Evolutionary conservation across 2,113 vertebrate species (phyloP).

Genomic region (Nymphicus hollandicus): DNA sequence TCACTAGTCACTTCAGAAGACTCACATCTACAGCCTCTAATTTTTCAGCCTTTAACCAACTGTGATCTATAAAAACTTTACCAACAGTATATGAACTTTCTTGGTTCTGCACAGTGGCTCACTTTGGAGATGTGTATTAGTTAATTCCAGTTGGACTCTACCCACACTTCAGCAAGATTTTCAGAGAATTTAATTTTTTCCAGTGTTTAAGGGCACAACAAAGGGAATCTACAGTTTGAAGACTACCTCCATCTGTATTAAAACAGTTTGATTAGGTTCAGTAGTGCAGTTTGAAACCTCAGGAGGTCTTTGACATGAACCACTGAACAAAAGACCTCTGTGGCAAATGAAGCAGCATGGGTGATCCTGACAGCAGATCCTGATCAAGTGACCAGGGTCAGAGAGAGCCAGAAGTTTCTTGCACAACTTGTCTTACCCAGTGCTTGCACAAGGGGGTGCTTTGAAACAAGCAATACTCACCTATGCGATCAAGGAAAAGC

Average conservation of each 20-base stretch:
- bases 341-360: not conserved
- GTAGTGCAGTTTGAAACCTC: not conserved
- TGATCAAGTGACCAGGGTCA: not conserved
- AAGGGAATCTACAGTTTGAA: not conserved
- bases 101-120: not conserved
- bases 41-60: not conserved
- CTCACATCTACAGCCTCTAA: not conserved
- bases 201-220: not conserved
- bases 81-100: not conserved
- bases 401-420: not conserved
- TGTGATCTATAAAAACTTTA: not conserved
- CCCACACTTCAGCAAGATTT: not conserved
- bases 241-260: not conserved
- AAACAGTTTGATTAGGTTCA: not conserved
- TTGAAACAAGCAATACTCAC: conserved; percentile 28
- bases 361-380: not conserved
- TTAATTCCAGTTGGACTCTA: not conserved
- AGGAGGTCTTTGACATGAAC: not conserved
- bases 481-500: not conserved
- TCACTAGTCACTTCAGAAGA: not conserved
- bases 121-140: not conserved
- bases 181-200: not conserved
- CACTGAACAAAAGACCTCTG: not conserved
- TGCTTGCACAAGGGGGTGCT: conserved; percentile 49
- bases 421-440: conserved; percentile 17